Evolutionary conservation across 2,888 invertebrate species (phyloP), one percentile per base, ranked within the genome.

Genomic region (Tricholauxania praeusta): DNA sequence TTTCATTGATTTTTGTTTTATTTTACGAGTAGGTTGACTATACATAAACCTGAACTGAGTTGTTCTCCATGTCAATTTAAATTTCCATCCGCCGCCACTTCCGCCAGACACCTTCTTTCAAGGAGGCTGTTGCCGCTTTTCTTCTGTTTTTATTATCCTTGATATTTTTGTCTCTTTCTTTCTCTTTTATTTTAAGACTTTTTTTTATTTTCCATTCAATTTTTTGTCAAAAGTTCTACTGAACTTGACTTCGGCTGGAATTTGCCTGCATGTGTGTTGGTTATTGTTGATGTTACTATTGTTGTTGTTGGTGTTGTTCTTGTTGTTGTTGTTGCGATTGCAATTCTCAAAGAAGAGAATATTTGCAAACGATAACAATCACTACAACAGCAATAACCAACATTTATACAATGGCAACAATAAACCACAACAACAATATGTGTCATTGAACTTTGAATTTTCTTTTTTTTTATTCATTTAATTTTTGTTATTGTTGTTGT

Each of bases 241-340:
- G 66, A 66, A 66, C 66, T 66, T 66, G 66, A 66, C 53, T 66
- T 52, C 53, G 32, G 39, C 32, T 65, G 12, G 17, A 39, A 22
- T 79, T 14, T 57, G 78, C 77, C 77, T 79, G 79, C 75, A 81
- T 81, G 81, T 81, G 79, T 79, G 81, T 78, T 79, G 75, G 48
- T 10, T 72, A 63, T 39, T 64, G 62, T 47, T 48, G 12, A 53
- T 55, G 53, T 68, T 22, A 32, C 59, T 67, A 65, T 51, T 51
- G 57, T 22, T 62, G 47, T 62, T 64, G 65, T 63, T 68, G 63
- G 52, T 57, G 52, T 65, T 22, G 64, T 66, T 70, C 66, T 57
- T 53, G 63, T 59, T 57, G 52, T 65, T 22, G 64, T 66, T 70
- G 70, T 57, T 53, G 51, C 28, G 60, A 68, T 28, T 68, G 71